Percentiles rank a stretch among this genome's conserved stretches.
phyloP scores from a whole-genome alignment of 1,140 invertebrate genomes.

The Leptinotarsa lineolata region DNA sequence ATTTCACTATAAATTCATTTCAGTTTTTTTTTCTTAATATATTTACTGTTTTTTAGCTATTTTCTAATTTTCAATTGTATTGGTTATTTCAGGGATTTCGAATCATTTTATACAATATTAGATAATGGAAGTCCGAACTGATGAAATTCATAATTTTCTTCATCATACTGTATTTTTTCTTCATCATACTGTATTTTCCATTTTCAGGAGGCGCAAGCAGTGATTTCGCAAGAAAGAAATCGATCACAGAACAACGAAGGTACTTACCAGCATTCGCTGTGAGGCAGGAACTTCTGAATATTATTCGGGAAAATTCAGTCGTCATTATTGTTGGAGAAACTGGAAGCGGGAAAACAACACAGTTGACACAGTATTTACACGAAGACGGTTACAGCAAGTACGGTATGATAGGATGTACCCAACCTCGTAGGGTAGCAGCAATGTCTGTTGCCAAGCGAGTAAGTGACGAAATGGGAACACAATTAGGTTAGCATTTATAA shows the following conservation, averaged over 20 bases:
- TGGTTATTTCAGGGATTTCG: too few species aligned
- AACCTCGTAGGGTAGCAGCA: constrained; percentile 93
- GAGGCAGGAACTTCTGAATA: constrained; percentile 87
- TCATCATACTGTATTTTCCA: too few species aligned
- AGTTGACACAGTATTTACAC: constrained; percentile 97
- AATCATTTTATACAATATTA: too few species aligned
- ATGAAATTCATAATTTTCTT: too few species aligned
- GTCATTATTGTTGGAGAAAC: constrained; percentile 98
- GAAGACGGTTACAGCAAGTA: constrained; percentile 95
- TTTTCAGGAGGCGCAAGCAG: constrained; percentile 70
- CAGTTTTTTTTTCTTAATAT: too few species aligned
- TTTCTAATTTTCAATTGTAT: too few species aligned
- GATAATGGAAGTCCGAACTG: too few species aligned
- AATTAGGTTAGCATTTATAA: constrained; percentile 65
- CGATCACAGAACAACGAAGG: constrained; percentile 85
- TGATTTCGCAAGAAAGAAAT: constrained; percentile 88
- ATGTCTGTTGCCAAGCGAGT: constrained; percentile 99
- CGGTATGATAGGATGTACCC: constrained; percentile 95
- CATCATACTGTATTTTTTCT: too few species aligned
- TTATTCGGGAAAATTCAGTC: constrained; percentile 94
- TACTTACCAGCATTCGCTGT: constrained; percentile 96
- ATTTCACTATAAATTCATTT: too few species aligned
- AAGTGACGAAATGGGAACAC: constrained; percentile 94
- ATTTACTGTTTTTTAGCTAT: too few species aligned
- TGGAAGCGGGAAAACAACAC: constrained; percentile 98